Conservation (phyloP, 2,888 invertebrate species). For the Psylliodes chrysocephalus region DNA sequence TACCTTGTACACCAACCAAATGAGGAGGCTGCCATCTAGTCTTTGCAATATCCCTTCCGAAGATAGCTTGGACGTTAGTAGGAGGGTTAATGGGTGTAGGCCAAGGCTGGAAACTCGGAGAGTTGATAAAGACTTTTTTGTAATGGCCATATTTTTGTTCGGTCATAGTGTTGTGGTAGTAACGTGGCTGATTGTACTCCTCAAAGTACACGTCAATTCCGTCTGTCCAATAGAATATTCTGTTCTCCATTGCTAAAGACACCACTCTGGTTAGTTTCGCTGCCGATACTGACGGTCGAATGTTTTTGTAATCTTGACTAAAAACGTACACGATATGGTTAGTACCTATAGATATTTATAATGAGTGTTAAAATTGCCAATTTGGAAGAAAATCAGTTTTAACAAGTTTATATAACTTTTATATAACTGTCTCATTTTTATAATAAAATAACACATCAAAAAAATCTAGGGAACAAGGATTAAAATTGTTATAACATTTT, state of each 20-base stretch:
- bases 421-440: too few relatives aligned
- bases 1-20: conserved; percentile 78
- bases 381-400: too few relatives aligned
- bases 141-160: conserved; percentile 61
- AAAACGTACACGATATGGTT: too few relatives aligned
- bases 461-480: too few relatives aligned
- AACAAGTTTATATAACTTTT: too few relatives aligned
- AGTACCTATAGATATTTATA: too few relatives aligned
- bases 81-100: conserved; percentile 85
- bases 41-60: conserved; percentile 79
- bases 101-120: conserved; percentile 80
- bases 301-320: conserved; percentile 76
- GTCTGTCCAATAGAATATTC: conserved; percentile 88
- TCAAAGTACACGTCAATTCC: conserved; percentile 81
- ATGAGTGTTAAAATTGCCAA: too few relatives aligned
- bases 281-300: conserved; percentile 79
- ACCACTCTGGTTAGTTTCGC: conserved; percentile 79
- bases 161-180: conserved; percentile 82
- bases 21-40: conserved; percentile 87
- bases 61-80: conserved; percentile 80
- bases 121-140: conserved; percentile 66
- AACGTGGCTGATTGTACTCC: conserved; percentile 78
- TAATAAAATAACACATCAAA: too few relatives aligned
- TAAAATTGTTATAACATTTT: too few relatives aligned
- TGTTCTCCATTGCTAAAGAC: conserved; percentile 80